phyloP scores from a whole-genome alignment of 2,113 vertebrate genomes.

The Sphyrna mokarran region DNA sequence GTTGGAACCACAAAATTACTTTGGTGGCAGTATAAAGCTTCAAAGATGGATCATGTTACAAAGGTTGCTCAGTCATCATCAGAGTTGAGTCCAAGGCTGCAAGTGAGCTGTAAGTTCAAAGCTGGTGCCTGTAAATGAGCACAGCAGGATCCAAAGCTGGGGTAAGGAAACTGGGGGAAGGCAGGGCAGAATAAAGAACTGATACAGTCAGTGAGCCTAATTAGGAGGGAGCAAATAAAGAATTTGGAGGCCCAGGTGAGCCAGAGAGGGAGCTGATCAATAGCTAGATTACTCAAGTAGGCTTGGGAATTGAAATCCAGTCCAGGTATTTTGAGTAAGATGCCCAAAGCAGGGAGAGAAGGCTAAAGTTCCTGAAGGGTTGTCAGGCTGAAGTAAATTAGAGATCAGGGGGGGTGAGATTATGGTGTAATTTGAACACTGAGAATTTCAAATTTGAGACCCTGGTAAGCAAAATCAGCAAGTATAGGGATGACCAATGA shows the following conservation, averaged over 20 bases:
- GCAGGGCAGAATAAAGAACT: background rate
- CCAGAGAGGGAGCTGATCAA: background rate
- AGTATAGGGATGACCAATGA: background rate
- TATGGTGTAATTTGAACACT: background rate
- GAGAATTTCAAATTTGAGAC: background rate
- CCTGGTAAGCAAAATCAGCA: too few relatives aligned
- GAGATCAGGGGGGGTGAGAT: background rate
- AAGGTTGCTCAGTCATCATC: too few relatives aligned
- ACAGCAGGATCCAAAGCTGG: too few relatives aligned
- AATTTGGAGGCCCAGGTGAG: background rate
- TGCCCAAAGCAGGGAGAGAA: background rate
- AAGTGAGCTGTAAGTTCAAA: too few relatives aligned
- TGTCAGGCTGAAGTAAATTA: too few relatives aligned
- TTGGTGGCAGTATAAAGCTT: too few relatives aligned
- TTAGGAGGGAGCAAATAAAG: background rate
- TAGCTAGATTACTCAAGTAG: background rate
- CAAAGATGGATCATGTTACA: too few relatives aligned
- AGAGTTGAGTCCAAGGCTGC: too few relatives aligned
- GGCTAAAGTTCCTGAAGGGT: background rate
- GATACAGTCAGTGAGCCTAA: background rate
- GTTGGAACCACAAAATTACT: too few relatives aligned
- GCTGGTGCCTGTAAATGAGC: too few relatives aligned
- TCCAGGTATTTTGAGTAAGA: background rate
- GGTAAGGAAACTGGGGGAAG: too few relatives aligned
- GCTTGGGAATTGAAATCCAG: background rate